A percentile compares a stretch with the other conserved stretches of the same genome.
Evolutionary conservation across 2,888 invertebrate genomes (phyloP).

Genomic region (Hyposoter dolosus): DNA sequence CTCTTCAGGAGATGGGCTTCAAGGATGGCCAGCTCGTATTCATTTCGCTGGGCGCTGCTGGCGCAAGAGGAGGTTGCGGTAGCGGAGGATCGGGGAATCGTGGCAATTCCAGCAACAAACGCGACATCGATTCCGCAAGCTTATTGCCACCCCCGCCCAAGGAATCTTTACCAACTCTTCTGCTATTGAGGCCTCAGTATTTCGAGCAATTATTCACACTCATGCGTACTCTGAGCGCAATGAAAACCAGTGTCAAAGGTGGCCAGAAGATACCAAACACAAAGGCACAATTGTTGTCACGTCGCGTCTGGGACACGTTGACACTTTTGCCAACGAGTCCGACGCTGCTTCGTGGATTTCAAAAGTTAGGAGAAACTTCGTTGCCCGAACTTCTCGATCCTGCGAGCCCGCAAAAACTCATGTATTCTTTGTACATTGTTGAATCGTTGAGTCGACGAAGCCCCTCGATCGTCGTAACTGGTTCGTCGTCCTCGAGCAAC

Average conservation of each 20-base stretch:
- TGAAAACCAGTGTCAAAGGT: conserved; percentile 91
- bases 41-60: conserved; percentile 94
- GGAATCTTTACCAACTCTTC: conserved; percentile 93
- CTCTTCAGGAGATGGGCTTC: conserved; percentile 95
- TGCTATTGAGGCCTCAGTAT: conserved; percentile 93
- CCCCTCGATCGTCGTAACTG: conserved; percentile 64
- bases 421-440: conserved; percentile 97
- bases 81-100: conserved; percentile 81
- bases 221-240: conserved; percentile 95
- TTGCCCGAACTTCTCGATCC: conserved; percentile 93
- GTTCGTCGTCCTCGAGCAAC: conserved; percentile 66
- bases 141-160: conserved; percentile 94
- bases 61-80: conserved; percentile 86
- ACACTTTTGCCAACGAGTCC: conserved; percentile 97
- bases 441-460: conserved; percentile 88
- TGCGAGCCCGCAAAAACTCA: conserved; percentile 95
- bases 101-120: conserved; percentile 85
- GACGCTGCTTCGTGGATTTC: conserved; percentile 93
- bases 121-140: conserved; percentile 93
- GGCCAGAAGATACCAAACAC: conserved; percentile 91
- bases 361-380: conserved; percentile 89
- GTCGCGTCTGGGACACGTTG: conserved; percentile 97
- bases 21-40: conserved; percentile 97
- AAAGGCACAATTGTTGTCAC: conserved; percentile 93
- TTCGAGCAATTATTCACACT: conserved; percentile 96